Base-by-base conservation (phyloP, 2,888 invertebrate species). In the Capitulum mitella region DNA sequence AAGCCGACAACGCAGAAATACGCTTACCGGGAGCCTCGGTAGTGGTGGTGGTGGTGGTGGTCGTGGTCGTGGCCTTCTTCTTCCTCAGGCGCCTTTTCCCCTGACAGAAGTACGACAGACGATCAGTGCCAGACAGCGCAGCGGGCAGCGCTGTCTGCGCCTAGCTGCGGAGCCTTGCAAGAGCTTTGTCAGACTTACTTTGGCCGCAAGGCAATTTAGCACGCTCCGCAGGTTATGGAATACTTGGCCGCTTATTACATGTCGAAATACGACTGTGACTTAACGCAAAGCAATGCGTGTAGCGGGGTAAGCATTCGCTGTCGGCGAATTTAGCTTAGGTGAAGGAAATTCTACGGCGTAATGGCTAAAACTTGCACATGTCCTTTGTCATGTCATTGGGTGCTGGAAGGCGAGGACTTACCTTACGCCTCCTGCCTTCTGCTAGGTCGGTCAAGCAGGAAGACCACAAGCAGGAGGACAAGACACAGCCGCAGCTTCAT, bases 401-500 rank as follows among this genome's bases (percentile, higher is more conserved):
- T n/a, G n/a, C n/a, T n/a, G n/a, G n/a, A n/a, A n/a, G n/a, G n/a
- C n/a, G n/a, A n/a, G n/a, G 10, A 29, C 64, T 32, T 3, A 70
- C 70, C 70, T 70, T 70, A 40, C 70, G 70, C 2, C 70, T 34
- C 26, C 22, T 70, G 19, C 40, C 70, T 0, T 70, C 70, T 10
- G 70, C 70, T 5, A 70, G 70, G 40, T 70, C 70, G 12, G 70
- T 70, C 19, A n/a, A 70, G 26, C 70, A 70, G 37, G 26, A 70
- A 40, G 26, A 70, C 37, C 8, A 70, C 70, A 22, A 70, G 37
- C 70, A 70, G 70, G 40, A 70, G 22, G 26, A 70, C 40, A 26
- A 70, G 70, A 10, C 70, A 70, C 70, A 70, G 70, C 1, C 70
- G 70, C 70, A 70, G 70, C 70, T 70, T 70, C 70, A 70, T 70